These are phyloP conservation scores for Drosophila flavopinicola DNA, from an alignment of 2,888 invertebrate species.

Conservation along the genomic window DNA sequence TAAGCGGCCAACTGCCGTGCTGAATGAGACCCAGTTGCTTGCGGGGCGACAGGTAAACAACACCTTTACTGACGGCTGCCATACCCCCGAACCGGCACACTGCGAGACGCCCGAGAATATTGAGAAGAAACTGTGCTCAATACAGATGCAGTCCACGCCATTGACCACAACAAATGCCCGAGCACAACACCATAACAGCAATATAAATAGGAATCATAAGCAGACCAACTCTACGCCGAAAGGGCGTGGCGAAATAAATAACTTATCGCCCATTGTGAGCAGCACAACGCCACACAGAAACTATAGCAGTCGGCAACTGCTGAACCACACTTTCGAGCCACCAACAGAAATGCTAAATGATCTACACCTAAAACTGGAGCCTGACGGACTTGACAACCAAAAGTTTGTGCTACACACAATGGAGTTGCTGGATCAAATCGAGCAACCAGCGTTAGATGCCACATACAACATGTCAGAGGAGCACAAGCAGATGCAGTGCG, in stretches of 20 bases:
- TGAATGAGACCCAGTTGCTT: slow-evolving; percentile 74
- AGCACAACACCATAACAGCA: slow-evolving; percentile 17
- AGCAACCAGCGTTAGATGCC: slow-evolving; percentile 73
- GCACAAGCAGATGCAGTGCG: slow-evolving; percentile 77
- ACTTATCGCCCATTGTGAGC: slow-evolving; percentile 81
- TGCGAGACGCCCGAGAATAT: slow-evolving; percentile 81
- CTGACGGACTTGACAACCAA: slow-evolving; percentile 40
- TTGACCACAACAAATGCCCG: slow-evolving; percentile 51
- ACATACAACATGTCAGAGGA: slow-evolving; percentile 69
- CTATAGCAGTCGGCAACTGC: slow-evolving; percentile 11
- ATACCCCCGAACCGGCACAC: slow-evolving; percentile 54
- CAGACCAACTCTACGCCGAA: slow-evolving; percentile 72
- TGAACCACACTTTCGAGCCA: slow-evolving; percentile 76
- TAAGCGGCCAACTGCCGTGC: slow-evolving; percentile 43
- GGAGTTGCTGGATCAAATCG: slow-evolving; percentile 78
- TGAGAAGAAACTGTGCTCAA: slow-evolving; percentile 50
- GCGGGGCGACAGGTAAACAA: slow-evolving; percentile 52
- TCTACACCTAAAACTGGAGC: background rate
- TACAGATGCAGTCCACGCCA: slow-evolving; percentile 81
- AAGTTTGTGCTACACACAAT: slow-evolving; percentile 57
- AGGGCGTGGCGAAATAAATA: slow-evolving; percentile 67
- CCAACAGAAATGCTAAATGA: slow-evolving; percentile 24
- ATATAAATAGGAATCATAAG: slow-evolving; percentile 51
- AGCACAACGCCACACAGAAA: slow-evolving; percentile 31
- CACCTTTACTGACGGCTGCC: slow-evolving; percentile 58